These are phyloP conservation scores for Apocrypta bakeri DNA, from an alignment of 1,140 invertebrate genomes.

Conservation along the genomic window DNA sequence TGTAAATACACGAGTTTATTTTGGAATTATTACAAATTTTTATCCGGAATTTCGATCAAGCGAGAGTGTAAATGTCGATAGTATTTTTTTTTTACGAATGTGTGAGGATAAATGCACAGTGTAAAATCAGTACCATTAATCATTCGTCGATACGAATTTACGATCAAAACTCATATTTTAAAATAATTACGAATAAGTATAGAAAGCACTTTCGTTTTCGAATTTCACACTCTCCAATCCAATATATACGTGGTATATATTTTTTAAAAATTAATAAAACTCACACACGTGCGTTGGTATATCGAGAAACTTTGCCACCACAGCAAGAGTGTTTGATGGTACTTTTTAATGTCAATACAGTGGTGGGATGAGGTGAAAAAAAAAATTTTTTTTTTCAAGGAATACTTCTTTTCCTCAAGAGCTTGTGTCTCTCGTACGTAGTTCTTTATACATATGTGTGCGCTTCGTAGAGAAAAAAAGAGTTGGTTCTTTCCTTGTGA, in stretches of 20 bases:
- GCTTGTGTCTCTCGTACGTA: conserved; percentile 41
- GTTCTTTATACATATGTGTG: conserved; percentile 48
- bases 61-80: too few species aligned
- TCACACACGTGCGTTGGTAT: too few species aligned
- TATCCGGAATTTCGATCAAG: conserved; percentile 22
- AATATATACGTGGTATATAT: too few species aligned
- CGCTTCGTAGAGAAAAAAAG: conserved; percentile 56
- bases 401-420: conserved; percentile 28
- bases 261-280: background rate
- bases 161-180: too few species aligned
- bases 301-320: too few species aligned
- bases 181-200: background rate
- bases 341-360: conserved; percentile 12
- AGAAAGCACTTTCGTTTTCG: background rate
- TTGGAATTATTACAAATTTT: background rate
- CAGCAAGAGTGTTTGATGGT: conserved; percentile 1
- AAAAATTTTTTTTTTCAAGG: conserved; percentile 21
- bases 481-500: conserved; percentile 4
- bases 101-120: background rate
- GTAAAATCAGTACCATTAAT: conserved; percentile 18
- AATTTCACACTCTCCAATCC: background rate
- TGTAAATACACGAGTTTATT: conserved; percentile 22
- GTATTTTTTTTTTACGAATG: conserved; percentile 10
- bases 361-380: background rate
- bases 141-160: background rate